Percentiles rank a stretch among this genome's conserved stretches.
These are phyloP conservation scores for Drosophila atroscutellata DNA, from an alignment of 2,888 invertebrate species.

Conservation along the genomic window DNA sequence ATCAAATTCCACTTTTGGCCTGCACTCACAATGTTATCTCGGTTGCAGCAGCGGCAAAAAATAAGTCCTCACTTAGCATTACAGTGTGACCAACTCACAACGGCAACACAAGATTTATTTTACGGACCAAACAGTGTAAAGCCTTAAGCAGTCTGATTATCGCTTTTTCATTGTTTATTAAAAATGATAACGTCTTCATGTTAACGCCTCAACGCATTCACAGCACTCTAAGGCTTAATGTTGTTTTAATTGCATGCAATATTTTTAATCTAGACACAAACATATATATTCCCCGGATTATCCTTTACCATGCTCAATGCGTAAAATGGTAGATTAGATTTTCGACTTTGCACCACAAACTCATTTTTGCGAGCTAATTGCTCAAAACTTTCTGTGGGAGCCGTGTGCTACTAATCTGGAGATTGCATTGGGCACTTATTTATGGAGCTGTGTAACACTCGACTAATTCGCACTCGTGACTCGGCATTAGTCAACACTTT, in stretches of 20 bases:
- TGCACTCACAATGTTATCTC: conserved; percentile 61
- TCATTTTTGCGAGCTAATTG: conserved; percentile 63
- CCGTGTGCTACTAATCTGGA: conserved; percentile 61
- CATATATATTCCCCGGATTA: background rate
- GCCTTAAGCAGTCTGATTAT: background rate
- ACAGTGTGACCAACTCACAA: background rate
- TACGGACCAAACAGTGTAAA: background rate
- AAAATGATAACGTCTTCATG: background rate
- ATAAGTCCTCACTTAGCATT: background rate
- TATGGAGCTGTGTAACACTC: conserved; percentile 50
- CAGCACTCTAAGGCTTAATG: background rate
- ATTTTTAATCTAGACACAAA: background rate
- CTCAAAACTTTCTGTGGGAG: conserved; percentile 49
- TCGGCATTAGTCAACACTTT: conserved; percentile 59
- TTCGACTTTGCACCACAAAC: conserved; percentile 45
- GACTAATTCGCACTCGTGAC: conserved; percentile 50
- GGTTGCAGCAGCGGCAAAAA: conserved; percentile 15
- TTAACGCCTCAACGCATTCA: background rate
- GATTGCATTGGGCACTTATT: conserved; percentile 65
- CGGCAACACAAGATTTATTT: background rate
- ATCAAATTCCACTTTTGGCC: conserved; percentile 58
- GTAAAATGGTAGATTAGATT: conserved; percentile 25
- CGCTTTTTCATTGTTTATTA: background rate
- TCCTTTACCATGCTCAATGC: conserved; percentile 7
- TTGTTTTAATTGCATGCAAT: background rate